Evolutionary conservation across 2,888 invertebrate genomes (phyloP), one percentile per base, ranked within the genome.

Genomic region (Ferrisia virgata): DNA sequence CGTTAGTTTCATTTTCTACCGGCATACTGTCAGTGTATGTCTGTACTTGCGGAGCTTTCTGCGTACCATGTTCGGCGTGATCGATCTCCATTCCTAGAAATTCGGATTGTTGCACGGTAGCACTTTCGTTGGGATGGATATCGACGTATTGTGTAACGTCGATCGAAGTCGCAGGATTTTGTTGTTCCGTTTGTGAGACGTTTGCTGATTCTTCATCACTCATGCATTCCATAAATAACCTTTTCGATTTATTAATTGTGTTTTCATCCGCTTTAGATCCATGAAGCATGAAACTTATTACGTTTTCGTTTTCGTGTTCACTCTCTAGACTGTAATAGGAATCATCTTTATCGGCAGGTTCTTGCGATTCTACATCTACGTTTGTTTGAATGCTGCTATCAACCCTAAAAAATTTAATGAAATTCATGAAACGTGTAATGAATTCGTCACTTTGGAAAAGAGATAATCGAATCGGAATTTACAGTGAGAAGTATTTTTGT

Each of bases 321-420:
- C 82, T 83, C 11, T 83, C 83, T n/a, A 83, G 33, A 13, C 83
- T 83, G 25, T 83, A 83, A 33, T 76, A 83, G 31, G 83, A 83
- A 11, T 83, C 83, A 6, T 69, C 47, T 18, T 76, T 76, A 0
- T 36, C 36, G 9, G 9, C 25, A 1, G 72, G 6, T 9, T 76
- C 33, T 8, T 25, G 9, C 25, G 82, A 69, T 76, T 82, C 82
- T n/a, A n/a, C 0, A 11, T 9, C 15, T 40, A 22, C 80, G 15
- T 53, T 28, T 25, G 8, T 31, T 80, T 47, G 47, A n/a, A 28
- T 28, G 31, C 8, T 18, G 1, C 28, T 53, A 3, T 31, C 53
- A 15, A 64, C 40, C 39, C 82, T 69, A 25, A 64, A 69, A 36
- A 6, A 36, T n/a, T 25, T 5, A 58, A 31, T 53, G 0, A n/a